Percentiles rank a stretch among this genome's conserved stretches.
Conservation (phyloP, 2,797 vertebrate genomes). For the Philypnodon macrostomus region DNA sequence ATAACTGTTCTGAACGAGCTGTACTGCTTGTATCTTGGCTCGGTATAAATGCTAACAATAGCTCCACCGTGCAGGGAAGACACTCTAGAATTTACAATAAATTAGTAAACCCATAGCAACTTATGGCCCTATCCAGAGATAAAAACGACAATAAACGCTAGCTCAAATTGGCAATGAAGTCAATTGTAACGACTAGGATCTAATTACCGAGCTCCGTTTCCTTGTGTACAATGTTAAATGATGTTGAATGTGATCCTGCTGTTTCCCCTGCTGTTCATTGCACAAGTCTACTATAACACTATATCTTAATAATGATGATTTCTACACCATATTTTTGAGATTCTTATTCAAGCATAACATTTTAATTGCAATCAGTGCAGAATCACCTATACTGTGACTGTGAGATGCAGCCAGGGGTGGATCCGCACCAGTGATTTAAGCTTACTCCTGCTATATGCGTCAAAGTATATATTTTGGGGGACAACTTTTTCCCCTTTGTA, state of each 20-base stretch:
- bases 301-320: neutral
- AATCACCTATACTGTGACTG: constrained; percentile 41
- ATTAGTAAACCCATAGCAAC: constrained; percentile 37
- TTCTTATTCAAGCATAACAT: constrained; percentile 45
- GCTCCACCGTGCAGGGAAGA: constrained; percentile 18
- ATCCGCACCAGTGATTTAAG: constrained; percentile 31
- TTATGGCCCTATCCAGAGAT: constrained; percentile 21
- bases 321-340: neutral
- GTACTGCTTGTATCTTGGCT: neutral
- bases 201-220: constrained; percentile 67
- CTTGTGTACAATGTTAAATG: constrained; percentile 25
- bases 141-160: constrained; percentile 47
- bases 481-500: constrained; percentile 16
- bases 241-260: constrained; percentile 28
- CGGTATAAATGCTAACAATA: constrained; percentile 25
- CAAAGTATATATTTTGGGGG: constrained; percentile 18
- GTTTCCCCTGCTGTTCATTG: constrained; percentile 21
- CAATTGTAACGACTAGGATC: constrained; percentile 61
- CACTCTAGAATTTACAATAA: constrained; percentile 26
- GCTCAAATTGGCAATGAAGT: constrained; percentile 44
- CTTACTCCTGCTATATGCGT: constrained; percentile 15
- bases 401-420: constrained; percentile 57
- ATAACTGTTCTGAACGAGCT: constrained; percentile 3
- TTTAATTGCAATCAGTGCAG: constrained; percentile 44
- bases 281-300: constrained; percentile 5